These are phyloP conservation scores for Lethrus apterus DNA, from an alignment of 1,140 invertebrate genomes.

Conservation along the genomic window DNA sequence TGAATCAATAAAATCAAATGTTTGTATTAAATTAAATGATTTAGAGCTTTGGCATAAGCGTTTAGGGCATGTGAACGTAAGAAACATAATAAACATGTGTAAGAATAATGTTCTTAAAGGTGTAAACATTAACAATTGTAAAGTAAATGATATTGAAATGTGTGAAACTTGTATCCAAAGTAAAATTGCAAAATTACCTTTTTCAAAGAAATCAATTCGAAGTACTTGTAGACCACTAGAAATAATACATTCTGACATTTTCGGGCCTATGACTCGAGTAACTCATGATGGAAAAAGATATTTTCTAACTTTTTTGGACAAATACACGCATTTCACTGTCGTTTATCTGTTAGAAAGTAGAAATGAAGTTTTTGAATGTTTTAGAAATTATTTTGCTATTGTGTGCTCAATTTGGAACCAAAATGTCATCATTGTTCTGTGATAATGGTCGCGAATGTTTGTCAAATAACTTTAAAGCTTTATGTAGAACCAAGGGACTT, in stretches of 20 bases:
- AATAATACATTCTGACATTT: not conserved
- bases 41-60: conserved; percentile 1
- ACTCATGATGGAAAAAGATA: not conserved
- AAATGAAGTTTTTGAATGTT: conserved; percentile 6
- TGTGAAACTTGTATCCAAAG: conserved; percentile 1
- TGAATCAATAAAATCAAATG: not conserved
- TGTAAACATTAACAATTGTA: not conserved
- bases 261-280: not conserved
- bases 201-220: not conserved
- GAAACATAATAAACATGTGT: conserved; percentile 1
- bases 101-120: not conserved
- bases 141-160: not conserved
- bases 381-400: not conserved
- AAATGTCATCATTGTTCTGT: conserved; percentile 1
- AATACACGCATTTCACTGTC: conserved; percentile 1
- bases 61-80: not conserved
- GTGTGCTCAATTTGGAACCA: not conserved
- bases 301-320: conserved; percentile 6
- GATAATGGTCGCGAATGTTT: conserved; percentile 23
- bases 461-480: conserved; percentile 13
- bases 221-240: not conserved
- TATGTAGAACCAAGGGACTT: conserved; percentile 19
- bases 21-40: not conserved
- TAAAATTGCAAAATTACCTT: conserved; percentile 1
- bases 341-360: conserved; percentile 1